Base-by-base conservation (phyloP, 2,113 vertebrate species). In the Cyanoramphus novaezelandiae region DNA sequence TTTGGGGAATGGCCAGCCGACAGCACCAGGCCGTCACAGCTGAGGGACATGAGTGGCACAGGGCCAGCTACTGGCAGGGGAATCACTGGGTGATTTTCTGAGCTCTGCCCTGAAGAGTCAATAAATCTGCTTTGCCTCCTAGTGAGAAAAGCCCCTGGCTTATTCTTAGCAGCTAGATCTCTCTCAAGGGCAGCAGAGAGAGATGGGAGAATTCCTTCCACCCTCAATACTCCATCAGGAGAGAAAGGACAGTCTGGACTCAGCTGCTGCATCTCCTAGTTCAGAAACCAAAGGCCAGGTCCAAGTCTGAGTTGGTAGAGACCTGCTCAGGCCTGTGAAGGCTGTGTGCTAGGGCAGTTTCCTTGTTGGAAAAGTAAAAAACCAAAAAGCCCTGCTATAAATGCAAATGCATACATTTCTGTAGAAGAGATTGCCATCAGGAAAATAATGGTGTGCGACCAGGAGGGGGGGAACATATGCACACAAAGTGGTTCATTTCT, bases 191-290 rank as follows among this genome's bases (percentile, higher is more conserved):
- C 41, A 69, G 31, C 1, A 0, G 24, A 80, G 31, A 68, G 29
- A 35, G 28, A 44, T 1, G 2, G 46, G 21, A 79, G 11, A 9
- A 23, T 41, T 77, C 25, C 8, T 72, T 63, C 35, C 53, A n/a
- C 11, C 19, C 33, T 75, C 47, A 39, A 6, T 50, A 29, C 24
- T 50, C 55, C 43, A 13, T 5, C 0, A 0, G 35, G 33, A 50
- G 11, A 39, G 47, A 69, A 63, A 59, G 37, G 49, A 39, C 43
- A 57, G 9, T 39, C 23, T 63, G 5, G 19, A 37, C 49, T 57
- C 81, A 64, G 37, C 24, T 63, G 37, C 37, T 64, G 37, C 43
- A 31, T 27, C 19, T 75, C 37, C 55, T 35, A 27, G 10, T 41
- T 57, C 28, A 69, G 75, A 33, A 63, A 20, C 28, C 12, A 1